Evolutionary conservation across 2,888 invertebrate species (phyloP).

Genomic region (Leptopilina syphax): DNA sequence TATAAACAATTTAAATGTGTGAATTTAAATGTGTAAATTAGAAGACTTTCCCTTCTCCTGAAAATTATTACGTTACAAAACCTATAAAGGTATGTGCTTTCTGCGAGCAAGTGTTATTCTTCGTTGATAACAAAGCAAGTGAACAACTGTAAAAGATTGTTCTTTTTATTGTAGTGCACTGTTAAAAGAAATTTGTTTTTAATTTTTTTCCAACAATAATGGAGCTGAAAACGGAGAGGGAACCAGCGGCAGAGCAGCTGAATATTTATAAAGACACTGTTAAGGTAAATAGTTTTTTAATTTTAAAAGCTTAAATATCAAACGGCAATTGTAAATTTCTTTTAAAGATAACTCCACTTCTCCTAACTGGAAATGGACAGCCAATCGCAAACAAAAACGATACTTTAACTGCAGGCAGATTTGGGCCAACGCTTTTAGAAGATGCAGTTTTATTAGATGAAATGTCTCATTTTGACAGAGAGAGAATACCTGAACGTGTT

Average conservation of each 20-base stretch:
- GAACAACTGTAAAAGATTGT: not conserved
- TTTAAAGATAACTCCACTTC: slow-evolving; percentile 13
- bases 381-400: slow-evolving; percentile 35
- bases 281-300: slow-evolving; percentile 77
- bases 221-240: slow-evolving; percentile 69
- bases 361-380: slow-evolving; percentile 26
- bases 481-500: slow-evolving; percentile 38
- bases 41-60: not conserved
- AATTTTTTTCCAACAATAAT: not conserved
- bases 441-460: slow-evolving; percentile 30
- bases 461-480: slow-evolving; percentile 35
- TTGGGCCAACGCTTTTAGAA: slow-evolving; percentile 23
- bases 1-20: too few relatives aligned
- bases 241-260: slow-evolving; percentile 82
- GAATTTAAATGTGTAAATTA: not conserved
- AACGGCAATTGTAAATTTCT: not conserved
- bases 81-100: slow-evolving; percentile 21
- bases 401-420: slow-evolving; percentile 6
- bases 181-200: too few relatives aligned
- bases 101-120: slow-evolving; percentile 14
- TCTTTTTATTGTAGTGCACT: not conserved
- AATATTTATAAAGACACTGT: slow-evolving; percentile 80
- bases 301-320: not conserved
- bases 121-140: not conserved
- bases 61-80: not conserved